Percentiles rank a stretch among this genome's conserved stretches.
phyloP scores from a whole-genome alignment of 2,888 invertebrate genomes.

The Dynastes maya region DNA sequence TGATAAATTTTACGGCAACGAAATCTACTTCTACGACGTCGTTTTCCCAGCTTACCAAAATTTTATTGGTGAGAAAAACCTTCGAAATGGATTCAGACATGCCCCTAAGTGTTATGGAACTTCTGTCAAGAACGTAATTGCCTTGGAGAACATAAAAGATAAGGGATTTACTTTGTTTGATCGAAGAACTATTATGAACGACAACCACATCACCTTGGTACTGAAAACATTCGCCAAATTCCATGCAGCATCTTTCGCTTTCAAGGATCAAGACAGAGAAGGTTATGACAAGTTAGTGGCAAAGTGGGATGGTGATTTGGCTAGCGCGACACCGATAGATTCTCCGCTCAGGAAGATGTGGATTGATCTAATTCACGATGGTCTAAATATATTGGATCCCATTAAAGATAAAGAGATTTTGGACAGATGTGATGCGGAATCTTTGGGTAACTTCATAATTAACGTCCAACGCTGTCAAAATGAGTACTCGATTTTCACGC shows the following conservation, averaged over 20 bases:
- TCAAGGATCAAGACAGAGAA: constrained; percentile 73
- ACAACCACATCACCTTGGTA: constrained; percentile 65
- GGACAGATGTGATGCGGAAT: constrained; percentile 4
- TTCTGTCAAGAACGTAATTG: constrained; percentile 46
- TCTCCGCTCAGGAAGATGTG: background rate
- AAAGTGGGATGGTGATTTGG: background rate
- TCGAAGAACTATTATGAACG: constrained; percentile 66
- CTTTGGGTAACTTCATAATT: background rate
- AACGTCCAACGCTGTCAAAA: background rate
- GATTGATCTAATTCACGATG: background rate
- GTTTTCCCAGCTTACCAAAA: constrained; percentile 43
- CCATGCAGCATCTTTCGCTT: constrained; percentile 76
- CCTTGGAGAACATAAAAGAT: constrained; percentile 65
- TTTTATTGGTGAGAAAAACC: constrained; percentile 42
- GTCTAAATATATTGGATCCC: background rate
- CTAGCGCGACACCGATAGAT: background rate
- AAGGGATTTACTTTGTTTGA: constrained; percentile 65
- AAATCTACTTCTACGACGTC: constrained; percentile 49
- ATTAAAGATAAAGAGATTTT: constrained; percentile 12
- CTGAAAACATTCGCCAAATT: constrained; percentile 69
- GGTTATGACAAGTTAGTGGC: constrained; percentile 67
- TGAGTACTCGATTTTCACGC: constrained; percentile 42
- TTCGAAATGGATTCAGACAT: constrained; percentile 13
- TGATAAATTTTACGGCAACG: constrained; percentile 43
- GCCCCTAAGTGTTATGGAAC: constrained; percentile 32